Evolutionary conservation across 1,140 invertebrate species (phyloP), one percentile per base, ranked within the genome.

Genomic region (Trichoplusia ni): DNA sequence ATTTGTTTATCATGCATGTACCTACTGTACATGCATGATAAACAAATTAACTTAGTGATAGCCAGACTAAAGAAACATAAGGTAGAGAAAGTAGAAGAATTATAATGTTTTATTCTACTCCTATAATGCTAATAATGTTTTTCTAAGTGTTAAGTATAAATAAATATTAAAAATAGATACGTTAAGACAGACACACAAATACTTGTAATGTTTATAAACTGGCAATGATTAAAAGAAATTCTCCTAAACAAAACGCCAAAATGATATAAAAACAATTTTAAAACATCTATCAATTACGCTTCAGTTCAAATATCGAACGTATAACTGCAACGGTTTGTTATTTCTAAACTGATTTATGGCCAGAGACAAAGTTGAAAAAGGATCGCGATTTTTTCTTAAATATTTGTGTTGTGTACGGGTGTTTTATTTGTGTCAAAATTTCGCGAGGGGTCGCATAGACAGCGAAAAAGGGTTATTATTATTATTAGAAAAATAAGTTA

Each of bases 351-450:
- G 86, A 89, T 87, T 89, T 89, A 89, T 87, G 80, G 62, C 76
- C 66, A 79, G 74, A 81, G 82, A 85, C 81, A 86, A 84, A 83
- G 72, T 86, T 83, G 51, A 81, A 85, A 86, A 83, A 69, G 66
- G 70, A 73, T 68, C 69, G 58, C 40, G 64, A 40, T 80, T 84
- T 81, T 83, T 90, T 90, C 74, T 84, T 85, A 77, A 84, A 89
- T 90, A 88, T 90, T 90, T 90, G 85, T 87, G 70, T 87, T 86
- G 59, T 47, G 67, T 79, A 84, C 83, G 87, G 85, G 85, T 89
- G 85, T 90, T 89, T 90, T 90, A 84, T 88, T 87, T 90, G 82
- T 79, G 79, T 81, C 82, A 73, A 79, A 86, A 86, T 77, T 86
- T 88, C 81, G 86, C 84, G 86, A 89, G 86, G 56, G 88, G 86